Conservation (phyloP, 2,113 vertebrate species). For the Hippolais icterina region DNA sequence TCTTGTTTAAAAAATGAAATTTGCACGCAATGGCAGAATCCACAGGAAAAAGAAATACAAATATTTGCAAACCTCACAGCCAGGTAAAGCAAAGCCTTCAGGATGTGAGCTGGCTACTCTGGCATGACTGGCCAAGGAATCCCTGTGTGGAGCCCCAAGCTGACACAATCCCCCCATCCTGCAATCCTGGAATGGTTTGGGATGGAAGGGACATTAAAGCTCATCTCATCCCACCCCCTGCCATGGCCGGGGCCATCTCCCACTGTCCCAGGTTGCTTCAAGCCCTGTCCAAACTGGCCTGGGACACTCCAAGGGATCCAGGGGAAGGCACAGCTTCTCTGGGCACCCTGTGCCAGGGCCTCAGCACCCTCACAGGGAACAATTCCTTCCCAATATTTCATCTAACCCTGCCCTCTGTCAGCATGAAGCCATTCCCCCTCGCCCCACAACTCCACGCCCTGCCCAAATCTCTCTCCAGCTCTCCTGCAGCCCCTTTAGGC, state of each 20-base stretch:
- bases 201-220: neutral
- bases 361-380: rapidly evolving
- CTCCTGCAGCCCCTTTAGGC: neutral
- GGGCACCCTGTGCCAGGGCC: neutral
- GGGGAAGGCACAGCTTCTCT: neutral
- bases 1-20: neutral
- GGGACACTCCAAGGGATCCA: neutral
- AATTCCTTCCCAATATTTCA: neutral
- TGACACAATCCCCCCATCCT: neutral
- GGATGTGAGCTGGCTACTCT: rapidly evolving
- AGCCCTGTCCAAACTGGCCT: neutral
- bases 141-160: neutral
- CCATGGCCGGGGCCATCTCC: neutral
- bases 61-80: neutral
- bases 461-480: neutral
- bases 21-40: neutral
- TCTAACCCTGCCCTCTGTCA: neutral
- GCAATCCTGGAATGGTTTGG: neutral
- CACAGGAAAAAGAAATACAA: neutral
- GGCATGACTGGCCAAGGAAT: neutral
- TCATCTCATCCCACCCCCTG: neutral
- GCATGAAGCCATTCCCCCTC: neutral
- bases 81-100: neutral
- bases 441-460: neutral
- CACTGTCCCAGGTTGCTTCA: rapidly evolving